Conservation (phyloP, 2,888 invertebrate genomes). For the Amphiduros pacificus region DNA sequence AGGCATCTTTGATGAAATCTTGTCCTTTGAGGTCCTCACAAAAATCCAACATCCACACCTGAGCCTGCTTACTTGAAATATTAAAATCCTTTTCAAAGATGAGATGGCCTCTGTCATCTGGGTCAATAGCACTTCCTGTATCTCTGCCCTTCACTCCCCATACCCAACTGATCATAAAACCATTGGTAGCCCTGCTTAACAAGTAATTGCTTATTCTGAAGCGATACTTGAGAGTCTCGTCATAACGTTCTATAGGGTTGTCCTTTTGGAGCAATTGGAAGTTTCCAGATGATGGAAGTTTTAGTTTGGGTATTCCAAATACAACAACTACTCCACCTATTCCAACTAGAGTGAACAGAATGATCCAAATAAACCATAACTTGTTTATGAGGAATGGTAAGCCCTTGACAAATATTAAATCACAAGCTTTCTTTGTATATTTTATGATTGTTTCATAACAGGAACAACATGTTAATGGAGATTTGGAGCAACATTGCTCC, state of each 20-base stretch:
- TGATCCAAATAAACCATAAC: conserved; percentile 3
- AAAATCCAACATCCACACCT: conserved; percentile 81
- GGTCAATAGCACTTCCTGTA: conserved; percentile 83
- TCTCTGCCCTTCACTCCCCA: conserved; percentile 87
- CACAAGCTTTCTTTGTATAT: background rate
- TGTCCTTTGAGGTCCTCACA: conserved; percentile 62
- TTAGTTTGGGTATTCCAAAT: conserved; percentile 18
- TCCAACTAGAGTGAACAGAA: background rate
- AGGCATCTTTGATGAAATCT: background rate
- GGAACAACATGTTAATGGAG: too few species aligned
- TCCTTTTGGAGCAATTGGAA: conserved; percentile 23
- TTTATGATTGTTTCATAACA: too few species aligned
- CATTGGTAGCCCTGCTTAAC: background rate
- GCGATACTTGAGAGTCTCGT: conserved; percentile 5
- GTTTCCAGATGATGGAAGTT: conserved; percentile 17
- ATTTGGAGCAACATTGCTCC: background rate
- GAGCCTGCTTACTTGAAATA: conserved; percentile 76
- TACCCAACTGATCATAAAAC: conserved; percentile 64
- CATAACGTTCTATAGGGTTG: conserved; percentile 23
- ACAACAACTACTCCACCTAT: conserved; percentile 11
- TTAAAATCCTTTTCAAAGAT: conserved; percentile 80
- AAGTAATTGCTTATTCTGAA: background rate
- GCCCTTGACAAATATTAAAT: background rate
- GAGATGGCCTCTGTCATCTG: conserved; percentile 74
- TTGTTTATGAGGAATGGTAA: conserved; percentile 1